Conservation (phyloP, 2,888 invertebrate species). For the Thumatha senex region DNA sequence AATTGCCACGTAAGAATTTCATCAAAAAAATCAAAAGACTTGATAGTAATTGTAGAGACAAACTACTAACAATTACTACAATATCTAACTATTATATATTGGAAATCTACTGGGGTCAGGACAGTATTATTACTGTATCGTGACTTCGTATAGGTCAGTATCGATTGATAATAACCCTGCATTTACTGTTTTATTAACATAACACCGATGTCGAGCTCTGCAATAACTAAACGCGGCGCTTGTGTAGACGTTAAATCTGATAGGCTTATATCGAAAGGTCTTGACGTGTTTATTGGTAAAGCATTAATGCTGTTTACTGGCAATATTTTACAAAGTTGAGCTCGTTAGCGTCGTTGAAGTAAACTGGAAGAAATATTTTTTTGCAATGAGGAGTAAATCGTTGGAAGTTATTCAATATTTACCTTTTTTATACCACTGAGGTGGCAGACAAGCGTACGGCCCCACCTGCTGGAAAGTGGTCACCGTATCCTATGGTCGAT, state of each 20-base stretch:
- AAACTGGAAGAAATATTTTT: neutral
- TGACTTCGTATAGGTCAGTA: constrained; percentile 31
- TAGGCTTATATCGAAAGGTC: neutral
- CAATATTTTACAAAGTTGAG: neutral
- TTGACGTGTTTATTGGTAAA: neutral
- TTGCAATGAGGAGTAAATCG: neutral
- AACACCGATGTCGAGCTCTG: neutral
- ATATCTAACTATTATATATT: neutral
- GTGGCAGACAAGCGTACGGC: too few relatives aligned
- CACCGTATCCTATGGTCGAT: too few relatives aligned
- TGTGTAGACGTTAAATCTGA: constrained; percentile 2
- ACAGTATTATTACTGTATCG: constrained; percentile 33
- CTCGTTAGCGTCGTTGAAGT: neutral
- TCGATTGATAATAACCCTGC: constrained; percentile 27
- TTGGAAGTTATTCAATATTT: too few relatives aligned
- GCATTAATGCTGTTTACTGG: neutral
- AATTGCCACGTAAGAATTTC: too few relatives aligned
- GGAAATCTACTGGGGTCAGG: constrained; percentile 10
- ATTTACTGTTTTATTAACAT: constrained; percentile 27
- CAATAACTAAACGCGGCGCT: constrained; percentile 8
- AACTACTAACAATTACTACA: neutral
- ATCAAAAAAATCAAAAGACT: too few relatives aligned
- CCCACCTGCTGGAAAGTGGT: too few relatives aligned
- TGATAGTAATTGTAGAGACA: too few relatives aligned
- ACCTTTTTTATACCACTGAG: too few relatives aligned